A percentile compares a stretch with the other conserved stretches of the same genome.
phyloP scores from a whole-genome alignment of 2,888 invertebrate genomes.

The Phaonia tiefii region DNA sequence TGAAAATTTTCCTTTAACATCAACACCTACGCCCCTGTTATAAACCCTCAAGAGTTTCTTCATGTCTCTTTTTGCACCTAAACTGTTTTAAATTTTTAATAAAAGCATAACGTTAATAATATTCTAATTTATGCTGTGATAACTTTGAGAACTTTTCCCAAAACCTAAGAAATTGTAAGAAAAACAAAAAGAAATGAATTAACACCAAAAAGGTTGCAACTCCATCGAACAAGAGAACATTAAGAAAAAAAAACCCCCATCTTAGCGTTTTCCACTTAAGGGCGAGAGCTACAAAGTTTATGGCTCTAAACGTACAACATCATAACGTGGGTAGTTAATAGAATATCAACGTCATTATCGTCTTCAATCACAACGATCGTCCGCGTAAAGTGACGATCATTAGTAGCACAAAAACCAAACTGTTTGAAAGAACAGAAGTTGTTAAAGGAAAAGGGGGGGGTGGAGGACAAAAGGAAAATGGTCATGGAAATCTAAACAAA shows the following conservation, averaged over 20 bases:
- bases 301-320: not conserved
- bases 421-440: slow-evolving; percentile 33
- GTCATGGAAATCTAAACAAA: slow-evolving; percentile 51
- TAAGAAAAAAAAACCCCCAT: not conserved
- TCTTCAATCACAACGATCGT: slow-evolving; percentile 7
- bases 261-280: not conserved
- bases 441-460: slow-evolving; percentile 30
- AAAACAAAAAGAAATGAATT: slow-evolving; percentile 32
- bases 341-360: slow-evolving; percentile 8
- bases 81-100: slow-evolving; percentile 5
- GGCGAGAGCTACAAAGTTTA: slow-evolving; percentile 1
- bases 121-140: slow-evolving; percentile 62
- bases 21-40: not conserved
- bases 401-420: slow-evolving; percentile 29
- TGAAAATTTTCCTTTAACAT: too few species aligned
- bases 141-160: slow-evolving; percentile 58
- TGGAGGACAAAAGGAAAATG: slow-evolving; percentile 38
- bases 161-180: slow-evolving; percentile 1
- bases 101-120: slow-evolving; percentile 35
- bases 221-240: not conserved
- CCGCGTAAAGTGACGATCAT: slow-evolving; percentile 5
- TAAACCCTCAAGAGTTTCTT: slow-evolving; percentile 1
- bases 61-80: not conserved
- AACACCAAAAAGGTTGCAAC: slow-evolving; percentile 59
- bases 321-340: slow-evolving; percentile 11